Conservation (phyloP, 2,797 vertebrate genomes). For the Takifugu rubripes region DNA sequence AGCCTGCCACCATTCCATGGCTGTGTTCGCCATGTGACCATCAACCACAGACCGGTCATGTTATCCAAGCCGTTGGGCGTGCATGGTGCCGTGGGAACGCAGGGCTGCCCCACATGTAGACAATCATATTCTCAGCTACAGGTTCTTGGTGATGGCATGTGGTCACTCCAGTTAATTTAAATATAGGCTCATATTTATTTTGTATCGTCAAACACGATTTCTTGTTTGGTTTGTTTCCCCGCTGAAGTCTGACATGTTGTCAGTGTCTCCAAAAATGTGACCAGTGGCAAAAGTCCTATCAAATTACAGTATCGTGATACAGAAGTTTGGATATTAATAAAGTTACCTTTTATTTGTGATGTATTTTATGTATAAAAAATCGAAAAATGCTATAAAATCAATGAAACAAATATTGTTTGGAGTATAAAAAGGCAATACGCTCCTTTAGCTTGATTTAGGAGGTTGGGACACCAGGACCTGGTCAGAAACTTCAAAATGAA, state of each 20-base stretch:
- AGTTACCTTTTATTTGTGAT: too few relatives aligned
- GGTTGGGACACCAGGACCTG: neutral
- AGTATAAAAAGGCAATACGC: neutral
- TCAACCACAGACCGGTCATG: constrained; percentile 66
- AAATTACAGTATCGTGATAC: too few relatives aligned
- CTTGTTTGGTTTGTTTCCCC: constrained; percentile 33
- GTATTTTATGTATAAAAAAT: too few relatives aligned
- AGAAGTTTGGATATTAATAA: too few relatives aligned
- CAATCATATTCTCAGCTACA: constrained; percentile 38
- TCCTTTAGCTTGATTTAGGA: too few relatives aligned
- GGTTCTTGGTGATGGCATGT: constrained; percentile 69
- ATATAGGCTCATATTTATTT: constrained; percentile 74
- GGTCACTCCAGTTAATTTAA: constrained; percentile 73
- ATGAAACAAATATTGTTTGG: neutral
- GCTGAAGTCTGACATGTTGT: constrained; percentile 6
- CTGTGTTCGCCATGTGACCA: constrained; percentile 77
- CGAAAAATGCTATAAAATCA: too few relatives aligned
- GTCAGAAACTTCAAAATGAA: constrained; percentile 14
- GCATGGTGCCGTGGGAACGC: constrained; percentile 76
- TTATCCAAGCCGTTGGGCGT: constrained; percentile 60
- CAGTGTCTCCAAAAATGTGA: too few relatives aligned
- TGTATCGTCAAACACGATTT: constrained; percentile 49
- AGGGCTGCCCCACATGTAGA: constrained; percentile 80
- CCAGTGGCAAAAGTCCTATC: too few relatives aligned
- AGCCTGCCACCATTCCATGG: constrained; percentile 71